Evolutionary conservation across 2,797 vertebrate genomes (phyloP), one percentile per base, ranked within the genome.

Genomic region (Crossoptilon crossoptilon): DNA sequence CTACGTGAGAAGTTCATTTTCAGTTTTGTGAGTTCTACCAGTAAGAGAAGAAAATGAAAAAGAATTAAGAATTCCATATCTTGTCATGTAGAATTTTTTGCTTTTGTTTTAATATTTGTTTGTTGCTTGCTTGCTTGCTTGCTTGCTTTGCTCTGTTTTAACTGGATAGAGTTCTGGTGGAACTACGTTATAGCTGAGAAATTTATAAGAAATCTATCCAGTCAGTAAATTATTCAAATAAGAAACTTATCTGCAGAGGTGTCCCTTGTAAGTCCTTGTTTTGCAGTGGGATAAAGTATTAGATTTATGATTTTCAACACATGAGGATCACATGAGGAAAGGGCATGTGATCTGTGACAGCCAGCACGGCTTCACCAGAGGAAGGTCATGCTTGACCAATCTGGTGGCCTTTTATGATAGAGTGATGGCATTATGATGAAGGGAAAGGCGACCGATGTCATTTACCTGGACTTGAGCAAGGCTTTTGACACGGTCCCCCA

Each of bases 21-120:
- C 19, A 46, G 1, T 48, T 62, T 55, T 68, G 7, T 2, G 35
- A 8, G 7, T 24, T 76, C 7, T 41, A 59, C 5, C 0, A 0
- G 11, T 41, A 49, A 11, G 19, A 58, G 13, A 5, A 2, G 33
- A 37, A 66, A 82, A 82, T 0, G 0, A 48, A 17, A 51, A 75
- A 7, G 6, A 72, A 3, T 1, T 4, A 22, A 58, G 16, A 55
- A 24, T 31, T 44, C 8, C 10, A 11, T 13, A 18, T 35, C 14
- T 35, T 67, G 6, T 24, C 3, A 22, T 21, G 56, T 24, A n/a
- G 15, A 46, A 0, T 37, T 0, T 14, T 39, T 16, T 48, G 10
- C 8, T 44, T 6, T 44, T 44, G 60, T 49, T 27, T 37, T 37
- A 9, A 9, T 56, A 27, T 69, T 69, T 27, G 17, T n/a, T n/a